phyloP scores from a whole-genome alignment of 2,113 vertebrate species.

The Notechis scutatus region DNA sequence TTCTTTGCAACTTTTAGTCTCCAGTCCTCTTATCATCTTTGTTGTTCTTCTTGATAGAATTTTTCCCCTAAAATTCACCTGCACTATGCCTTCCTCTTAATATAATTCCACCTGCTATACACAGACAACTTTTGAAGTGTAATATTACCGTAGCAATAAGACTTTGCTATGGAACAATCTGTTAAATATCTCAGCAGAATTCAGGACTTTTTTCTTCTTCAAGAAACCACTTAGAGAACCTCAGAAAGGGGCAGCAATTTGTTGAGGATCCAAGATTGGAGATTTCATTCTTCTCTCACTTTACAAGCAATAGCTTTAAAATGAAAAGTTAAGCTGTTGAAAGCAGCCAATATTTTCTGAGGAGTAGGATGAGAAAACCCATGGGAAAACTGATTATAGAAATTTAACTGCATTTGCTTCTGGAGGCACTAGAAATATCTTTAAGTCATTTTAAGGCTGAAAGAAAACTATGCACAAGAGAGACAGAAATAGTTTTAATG shows the following conservation, averaged over 20 bases:
- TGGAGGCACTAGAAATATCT: background rate
- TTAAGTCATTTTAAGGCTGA: background rate
- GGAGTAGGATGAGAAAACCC: background rate
- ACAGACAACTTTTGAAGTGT: background rate
- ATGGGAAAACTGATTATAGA: background rate
- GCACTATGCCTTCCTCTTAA: background rate
- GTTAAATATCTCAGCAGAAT: background rate
- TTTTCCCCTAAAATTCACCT: background rate
- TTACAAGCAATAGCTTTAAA: background rate
- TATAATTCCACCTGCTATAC: background rate
- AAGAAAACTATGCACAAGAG: background rate
- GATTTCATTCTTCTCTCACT: background rate
- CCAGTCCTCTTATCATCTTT: background rate
- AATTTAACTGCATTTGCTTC: slow-evolving; percentile 21
- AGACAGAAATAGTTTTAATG: slow-evolving; percentile 10
- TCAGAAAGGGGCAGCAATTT: background rate
- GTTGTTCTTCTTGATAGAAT: background rate
- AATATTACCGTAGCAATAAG: background rate
- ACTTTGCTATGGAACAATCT: background rate
- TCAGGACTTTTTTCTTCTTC: background rate
- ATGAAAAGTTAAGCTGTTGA: slow-evolving; percentile 23
- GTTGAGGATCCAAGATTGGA: background rate
- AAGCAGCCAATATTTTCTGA: slow-evolving; percentile 1
- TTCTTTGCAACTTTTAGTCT: background rate
- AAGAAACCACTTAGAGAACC: background rate